Percentiles rank a stretch among this genome's conserved stretches.
Conservation (phyloP, 2,797 vertebrate species). For the Rhinella marina region DNA sequence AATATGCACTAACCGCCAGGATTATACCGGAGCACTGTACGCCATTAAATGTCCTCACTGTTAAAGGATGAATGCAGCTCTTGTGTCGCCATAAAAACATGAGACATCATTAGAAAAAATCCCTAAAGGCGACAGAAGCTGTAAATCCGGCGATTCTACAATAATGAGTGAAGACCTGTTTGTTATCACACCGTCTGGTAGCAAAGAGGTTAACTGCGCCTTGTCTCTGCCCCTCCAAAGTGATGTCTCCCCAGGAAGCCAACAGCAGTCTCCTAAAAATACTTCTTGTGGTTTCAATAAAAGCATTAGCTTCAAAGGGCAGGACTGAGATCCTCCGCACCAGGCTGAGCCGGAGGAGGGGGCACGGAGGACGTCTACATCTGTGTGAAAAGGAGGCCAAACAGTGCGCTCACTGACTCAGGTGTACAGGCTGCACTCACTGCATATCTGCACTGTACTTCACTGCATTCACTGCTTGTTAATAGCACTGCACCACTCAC, state of each 20-base stretch:
- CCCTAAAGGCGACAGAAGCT: background rate
- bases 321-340: background rate
- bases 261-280: conserved; percentile 63
- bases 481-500: background rate
- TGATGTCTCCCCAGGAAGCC: conserved; percentile 86
- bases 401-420: background rate
- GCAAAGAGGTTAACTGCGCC: conserved; percentile 29
- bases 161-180: conserved; percentile 1
- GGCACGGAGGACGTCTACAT: background rate
- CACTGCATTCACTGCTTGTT: background rate
- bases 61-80: background rate
- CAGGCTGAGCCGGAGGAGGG: background rate
- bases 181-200: background rate
- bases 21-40: background rate
- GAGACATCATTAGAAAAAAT: conserved; percentile 7
- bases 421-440: background rate
- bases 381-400: background rate
- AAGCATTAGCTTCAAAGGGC: conserved; percentile 29
- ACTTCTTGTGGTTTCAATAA: conserved; percentile 37
- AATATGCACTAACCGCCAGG: background rate
- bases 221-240: conserved; percentile 75
- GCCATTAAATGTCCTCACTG: background rate
- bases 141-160: background rate
- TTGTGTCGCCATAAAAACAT: background rate
- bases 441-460: background rate